These are phyloP conservation scores for Deilephila elpenor DNA, from an alignment of 2,888 invertebrate genomes.

Conservation along the genomic window DNA sequence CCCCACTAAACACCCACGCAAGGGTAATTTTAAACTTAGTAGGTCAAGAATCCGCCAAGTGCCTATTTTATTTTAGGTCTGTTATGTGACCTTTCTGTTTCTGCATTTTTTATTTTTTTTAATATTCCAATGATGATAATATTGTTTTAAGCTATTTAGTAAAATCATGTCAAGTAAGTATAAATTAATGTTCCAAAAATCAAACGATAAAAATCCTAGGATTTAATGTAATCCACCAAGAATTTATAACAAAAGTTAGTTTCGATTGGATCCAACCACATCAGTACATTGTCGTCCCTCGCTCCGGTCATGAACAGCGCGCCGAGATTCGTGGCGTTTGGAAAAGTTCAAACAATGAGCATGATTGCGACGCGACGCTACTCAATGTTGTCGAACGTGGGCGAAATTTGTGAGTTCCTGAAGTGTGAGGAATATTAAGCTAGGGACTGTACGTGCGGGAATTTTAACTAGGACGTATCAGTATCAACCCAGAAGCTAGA, in stretches of 20 bases:
- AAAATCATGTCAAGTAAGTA: not conserved
- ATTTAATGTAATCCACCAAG: not conserved
- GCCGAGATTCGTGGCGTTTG: not conserved
- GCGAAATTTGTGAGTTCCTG: not conserved
- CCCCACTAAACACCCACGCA: no score
- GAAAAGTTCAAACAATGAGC: conserved; percentile 12
- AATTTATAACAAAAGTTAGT: not conserved
- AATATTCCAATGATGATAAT: no score
- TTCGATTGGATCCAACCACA: not conserved
- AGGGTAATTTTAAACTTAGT: no score
- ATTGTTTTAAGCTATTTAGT: no score
- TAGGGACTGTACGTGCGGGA: not conserved
- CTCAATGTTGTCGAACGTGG: not conserved
- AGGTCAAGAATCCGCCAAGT: no score
- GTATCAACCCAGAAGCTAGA: no score
- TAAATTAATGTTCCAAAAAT: not conserved
- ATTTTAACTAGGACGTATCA: not conserved
- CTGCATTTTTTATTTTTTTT: no score
- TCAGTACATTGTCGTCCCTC: not conserved
- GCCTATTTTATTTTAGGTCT: no score
- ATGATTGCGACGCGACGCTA: not conserved
- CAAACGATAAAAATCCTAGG: not conserved
- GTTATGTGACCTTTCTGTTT: no score
- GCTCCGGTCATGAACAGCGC: not conserved
- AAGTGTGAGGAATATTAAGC: not conserved